Conservation (phyloP, 2,113 vertebrate species). For the Hymenochirus boettgeri region DNA sequence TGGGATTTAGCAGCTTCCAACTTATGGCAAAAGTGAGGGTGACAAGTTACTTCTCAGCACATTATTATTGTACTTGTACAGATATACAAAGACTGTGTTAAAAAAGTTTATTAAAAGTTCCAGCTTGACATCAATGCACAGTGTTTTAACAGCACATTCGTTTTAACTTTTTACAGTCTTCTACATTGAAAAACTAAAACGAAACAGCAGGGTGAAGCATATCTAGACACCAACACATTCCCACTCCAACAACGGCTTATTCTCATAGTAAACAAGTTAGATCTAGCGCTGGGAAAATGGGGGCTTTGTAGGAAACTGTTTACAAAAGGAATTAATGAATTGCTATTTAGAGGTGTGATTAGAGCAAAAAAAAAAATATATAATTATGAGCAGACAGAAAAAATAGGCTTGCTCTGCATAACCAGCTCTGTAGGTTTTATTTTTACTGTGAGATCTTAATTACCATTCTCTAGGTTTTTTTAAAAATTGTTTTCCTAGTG, state of each 20-base stretch:
- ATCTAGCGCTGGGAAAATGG: slow-evolving; percentile 43
- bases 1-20: too few relatives aligned
- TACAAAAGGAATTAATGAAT: too few relatives aligned
- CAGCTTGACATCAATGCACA: slow-evolving; percentile 66
- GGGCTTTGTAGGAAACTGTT: not conserved
- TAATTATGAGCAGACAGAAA: too few relatives aligned
- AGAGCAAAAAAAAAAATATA: too few relatives aligned
- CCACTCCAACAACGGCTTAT: not conserved
- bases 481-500: too few relatives aligned
- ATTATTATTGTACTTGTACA: not conserved
- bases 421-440: too few relatives aligned
- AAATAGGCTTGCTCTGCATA: too few relatives aligned
- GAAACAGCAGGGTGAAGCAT: slow-evolving; percentile 41
- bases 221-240: slow-evolving; percentile 10
- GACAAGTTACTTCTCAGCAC: too few relatives aligned
- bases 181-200: slow-evolving; percentile 36
- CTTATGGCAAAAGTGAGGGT: too few relatives aligned
- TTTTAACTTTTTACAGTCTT: slow-evolving; percentile 14
- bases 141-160: slow-evolving; percentile 54
- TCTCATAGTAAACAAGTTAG: not conserved
- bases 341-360: too few relatives aligned
- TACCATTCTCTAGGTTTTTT: too few relatives aligned
- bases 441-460: too few relatives aligned
- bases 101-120: slow-evolving; percentile 75
- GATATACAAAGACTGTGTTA: slow-evolving; percentile 52